A percentile compares a stretch with the other conserved stretches of the same genome.
Conservation (phyloP, 1,140 invertebrate genomes). For the Rhopalosiphum maidis region DNA sequence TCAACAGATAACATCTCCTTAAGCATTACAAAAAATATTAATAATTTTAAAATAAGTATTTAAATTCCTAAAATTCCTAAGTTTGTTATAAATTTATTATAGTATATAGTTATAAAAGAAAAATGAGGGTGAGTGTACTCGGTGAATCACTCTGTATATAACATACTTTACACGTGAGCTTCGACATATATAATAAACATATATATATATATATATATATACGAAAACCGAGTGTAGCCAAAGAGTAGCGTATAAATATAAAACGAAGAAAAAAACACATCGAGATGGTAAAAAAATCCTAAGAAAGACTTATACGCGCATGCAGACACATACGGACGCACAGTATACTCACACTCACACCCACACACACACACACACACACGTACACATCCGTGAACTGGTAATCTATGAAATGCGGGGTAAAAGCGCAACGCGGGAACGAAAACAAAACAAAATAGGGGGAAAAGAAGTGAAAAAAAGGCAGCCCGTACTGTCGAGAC, state of each 20-base stretch:
- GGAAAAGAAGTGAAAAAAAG: not conserved
- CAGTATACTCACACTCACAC: not conserved
- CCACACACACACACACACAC: not conserved
- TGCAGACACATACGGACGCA: not conserved
- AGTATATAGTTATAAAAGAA: too few relatives aligned
- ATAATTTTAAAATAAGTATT: not conserved
- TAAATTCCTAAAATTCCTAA: not conserved
- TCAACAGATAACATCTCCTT: too few relatives aligned
- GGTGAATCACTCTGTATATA: not conserved
- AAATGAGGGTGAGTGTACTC: fast-evolving
- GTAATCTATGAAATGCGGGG: not conserved
- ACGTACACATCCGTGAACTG: not conserved
- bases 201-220: not conserved
- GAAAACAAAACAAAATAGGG: not conserved
- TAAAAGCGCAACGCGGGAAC: not conserved
- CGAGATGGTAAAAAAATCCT: not conserved
- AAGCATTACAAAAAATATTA: not conserved
- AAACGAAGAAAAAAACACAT: not conserved
- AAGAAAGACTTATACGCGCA: not conserved
- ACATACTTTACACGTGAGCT: not conserved
- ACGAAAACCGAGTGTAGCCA: not conserved
- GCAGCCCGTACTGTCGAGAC: not conserved
- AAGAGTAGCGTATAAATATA: not conserved
- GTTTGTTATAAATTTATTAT: too few relatives aligned
- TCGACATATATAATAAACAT: not conserved